Conservation (phyloP, 1,140 invertebrate species). For the Diorhabda elongata region DNA sequence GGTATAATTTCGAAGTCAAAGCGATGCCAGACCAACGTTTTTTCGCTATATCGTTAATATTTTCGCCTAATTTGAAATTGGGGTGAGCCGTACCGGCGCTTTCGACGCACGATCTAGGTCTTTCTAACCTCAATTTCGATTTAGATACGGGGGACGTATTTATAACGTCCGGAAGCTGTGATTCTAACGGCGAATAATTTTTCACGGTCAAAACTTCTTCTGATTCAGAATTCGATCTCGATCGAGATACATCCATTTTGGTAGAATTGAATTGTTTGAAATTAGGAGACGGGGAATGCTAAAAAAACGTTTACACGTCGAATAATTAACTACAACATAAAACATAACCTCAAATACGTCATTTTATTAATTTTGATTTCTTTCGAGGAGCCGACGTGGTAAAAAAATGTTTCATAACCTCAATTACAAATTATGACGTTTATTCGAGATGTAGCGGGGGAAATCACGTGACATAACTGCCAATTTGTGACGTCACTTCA, state of each 20-base stretch:
- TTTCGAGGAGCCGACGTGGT: not conserved
- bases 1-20: slow-evolving; percentile 64
- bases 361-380: no score
- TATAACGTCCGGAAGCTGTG: slow-evolving; percentile 51
- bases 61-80: slow-evolving; percentile 52
- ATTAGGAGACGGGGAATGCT: slow-evolving; percentile 31
- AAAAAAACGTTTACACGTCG: not conserved
- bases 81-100: slow-evolving; percentile 49
- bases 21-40: slow-evolving; percentile 72
- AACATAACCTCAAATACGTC: no score
- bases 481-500: no score
- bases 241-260: slow-evolving; percentile 54
- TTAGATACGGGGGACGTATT: slow-evolving; percentile 54
- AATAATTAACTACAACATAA: no score
- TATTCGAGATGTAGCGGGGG: no score
- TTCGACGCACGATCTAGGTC: slow-evolving; percentile 67
- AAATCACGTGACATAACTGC: no score
- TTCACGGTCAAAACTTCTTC: slow-evolving; percentile 42
- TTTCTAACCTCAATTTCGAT: slow-evolving; percentile 47
- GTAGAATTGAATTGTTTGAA: slow-evolving; percentile 54
- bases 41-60: slow-evolving; percentile 55
- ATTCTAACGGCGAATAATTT: slow-evolving; percentile 44
- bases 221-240: slow-evolving; percentile 51
- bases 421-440: no score
- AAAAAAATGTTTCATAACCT: no score